Conservation (phyloP, 2,113 vertebrate species). For the Entelurus aequoreus region DNA sequence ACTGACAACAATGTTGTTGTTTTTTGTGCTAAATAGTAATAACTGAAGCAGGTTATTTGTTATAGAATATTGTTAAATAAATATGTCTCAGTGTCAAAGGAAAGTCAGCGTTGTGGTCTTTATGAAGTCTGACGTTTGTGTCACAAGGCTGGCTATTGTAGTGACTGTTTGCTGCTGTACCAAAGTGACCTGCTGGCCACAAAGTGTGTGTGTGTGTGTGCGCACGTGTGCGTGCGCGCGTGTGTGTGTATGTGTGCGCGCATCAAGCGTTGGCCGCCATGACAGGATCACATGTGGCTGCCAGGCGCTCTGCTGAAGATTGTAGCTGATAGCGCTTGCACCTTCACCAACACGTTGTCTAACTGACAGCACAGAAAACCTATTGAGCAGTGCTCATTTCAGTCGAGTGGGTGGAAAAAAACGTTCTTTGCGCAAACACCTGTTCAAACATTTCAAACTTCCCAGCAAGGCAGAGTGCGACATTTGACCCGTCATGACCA, state of each 20-base stretch:
- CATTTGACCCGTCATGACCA: conserved; percentile 8
- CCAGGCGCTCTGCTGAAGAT: conserved; percentile 52
- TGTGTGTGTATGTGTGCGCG: no score
- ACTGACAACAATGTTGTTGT: no score
- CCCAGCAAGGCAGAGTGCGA: conserved; percentile 15
- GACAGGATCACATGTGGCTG: conserved; percentile 38
- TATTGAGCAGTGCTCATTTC: not conserved
- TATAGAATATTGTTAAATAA: no score
- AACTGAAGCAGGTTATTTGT: no score
- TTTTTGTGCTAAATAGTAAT: no score
- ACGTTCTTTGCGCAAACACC: not conserved
- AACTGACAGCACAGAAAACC: conserved; percentile 1
- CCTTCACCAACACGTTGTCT: conserved; percentile 10
- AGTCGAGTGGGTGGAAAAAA: conserved; percentile 8
- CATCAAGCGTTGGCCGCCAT: conserved; percentile 19
- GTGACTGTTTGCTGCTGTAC: not conserved
- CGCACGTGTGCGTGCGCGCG: no score
- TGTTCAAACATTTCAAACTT: conserved; percentile 35
- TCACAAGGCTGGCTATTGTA: not conserved
- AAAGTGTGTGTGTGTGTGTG: not conserved
- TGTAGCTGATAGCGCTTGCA: conserved; percentile 15
- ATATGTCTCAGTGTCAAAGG: no score
- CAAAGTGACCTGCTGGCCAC: not conserved
- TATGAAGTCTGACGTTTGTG: no score
- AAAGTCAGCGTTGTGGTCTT: no score